Evolutionary conservation across 2,113 vertebrate species (phyloP), one percentile per base, ranked within the genome.

Genomic region (Illadopsis cleaveri): DNA sequence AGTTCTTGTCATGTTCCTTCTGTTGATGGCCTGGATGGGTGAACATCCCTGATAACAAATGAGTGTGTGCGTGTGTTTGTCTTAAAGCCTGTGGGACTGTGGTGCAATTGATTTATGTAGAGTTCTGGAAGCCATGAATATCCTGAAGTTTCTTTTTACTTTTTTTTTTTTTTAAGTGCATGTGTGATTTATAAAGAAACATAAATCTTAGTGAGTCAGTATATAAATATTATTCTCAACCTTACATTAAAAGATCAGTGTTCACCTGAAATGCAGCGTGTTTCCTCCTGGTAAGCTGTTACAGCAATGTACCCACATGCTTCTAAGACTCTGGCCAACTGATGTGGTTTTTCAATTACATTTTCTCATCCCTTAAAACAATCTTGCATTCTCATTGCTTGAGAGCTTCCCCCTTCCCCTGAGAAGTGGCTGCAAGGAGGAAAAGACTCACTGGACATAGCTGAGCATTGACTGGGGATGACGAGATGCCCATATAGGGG

Each of bases 171-270:
- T 84, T 93, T 82, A 96, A 97, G 90, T 96, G 93, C 95, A 77
- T 91, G 87, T 94, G 86, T 97, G 96, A 98, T 90, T 97, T 97
- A 97, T 88, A 93, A 60, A 94, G 92, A 87, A 97, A 82, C 96
- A 96, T 93, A 97, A 98, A 98, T 97, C 90, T 87, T 86, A 72
- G 81, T 92, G 86, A 98, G 94, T 86, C 97, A 95, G 89, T 64
- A 83, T 92, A 73, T 90, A 96, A 95, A 94, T 93, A 88, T 94
- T 95, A 94, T 93, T 96, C 92, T 88, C 88, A 95, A 70, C 51
- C n/a, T 88, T 91, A 75, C 69, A 79, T 94, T 95, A 94, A 88
- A 94, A 84, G 86, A 93, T 93, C 93, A 92, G 30, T 1, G 15
- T 94, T 87, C 90, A 95, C 92, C 94, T 96, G 95, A 96, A 97